Base-by-base conservation (phyloP, 1,140 invertebrate species). In the Goniozus legneri region DNA sequence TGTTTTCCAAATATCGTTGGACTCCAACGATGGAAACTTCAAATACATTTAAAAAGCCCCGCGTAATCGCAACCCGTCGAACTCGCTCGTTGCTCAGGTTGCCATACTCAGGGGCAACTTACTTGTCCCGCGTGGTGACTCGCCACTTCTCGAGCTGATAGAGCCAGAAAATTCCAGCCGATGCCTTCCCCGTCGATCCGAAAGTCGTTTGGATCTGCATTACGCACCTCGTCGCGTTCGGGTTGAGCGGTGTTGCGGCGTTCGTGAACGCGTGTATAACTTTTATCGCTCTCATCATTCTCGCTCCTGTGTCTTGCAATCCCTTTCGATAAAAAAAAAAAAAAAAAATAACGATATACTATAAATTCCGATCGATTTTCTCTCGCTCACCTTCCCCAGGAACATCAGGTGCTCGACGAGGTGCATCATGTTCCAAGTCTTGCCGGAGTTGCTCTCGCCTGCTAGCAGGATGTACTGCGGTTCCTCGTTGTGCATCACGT, bases 121-220 rank as follows among this genome's bases (percentile, higher is more conserved):
- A 84, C 86, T 84, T 84, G 80, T 93, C 84, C 59, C 79, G 84
- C 49, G 77, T 86, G 52, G 92, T 91, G 36, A 95, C 83, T 33
- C 92, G 79, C 76, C 86, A 89, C 58, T 95, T 95, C 69, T 96
- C 92, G 52, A 95, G 71, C 65, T 92, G 85, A 63, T 91, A 90
- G 37, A 92, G 69, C 76, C 86, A 90, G 56, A 94, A 89, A 60
- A 91, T 86, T 1, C 86, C 91, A 18, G 89, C 87, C 54, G 88
- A 89, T 44, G 90, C 77, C 80, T 92, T 92, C 13, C 90, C 90
- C 14, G 86, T 88, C 50, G 80, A 82, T 12, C 90, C 89, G 65
- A 87, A 96, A 7, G 89, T 91, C 45, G 93, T 79, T 65, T 93
- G 89, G 3, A 88, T 80, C 73, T 91, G 88, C 42, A 92, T 77